Conservation (phyloP, 2,113 vertebrate genomes). For the Chrysemys picta region DNA sequence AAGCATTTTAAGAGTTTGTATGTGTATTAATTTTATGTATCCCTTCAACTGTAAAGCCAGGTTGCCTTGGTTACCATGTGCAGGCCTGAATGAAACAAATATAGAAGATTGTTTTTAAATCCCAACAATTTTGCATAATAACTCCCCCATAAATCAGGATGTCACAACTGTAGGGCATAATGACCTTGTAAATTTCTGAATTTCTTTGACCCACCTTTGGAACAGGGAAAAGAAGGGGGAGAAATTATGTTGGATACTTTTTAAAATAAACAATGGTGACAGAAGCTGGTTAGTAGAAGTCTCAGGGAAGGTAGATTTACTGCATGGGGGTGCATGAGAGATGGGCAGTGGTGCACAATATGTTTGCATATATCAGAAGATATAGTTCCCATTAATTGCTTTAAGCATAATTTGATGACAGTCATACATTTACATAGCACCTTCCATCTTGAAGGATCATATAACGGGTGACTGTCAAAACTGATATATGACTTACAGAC, state of each 20-base stretch:
- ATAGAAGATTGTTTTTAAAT: background rate
- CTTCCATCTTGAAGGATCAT: background rate
- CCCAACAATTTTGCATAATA: background rate
- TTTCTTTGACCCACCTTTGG: background rate
- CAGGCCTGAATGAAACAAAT: background rate
- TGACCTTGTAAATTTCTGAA: background rate
- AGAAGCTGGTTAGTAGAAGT: background rate
- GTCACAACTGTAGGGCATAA: background rate
- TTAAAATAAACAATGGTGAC: background rate
- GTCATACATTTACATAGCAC: background rate
- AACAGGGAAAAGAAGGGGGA: background rate
- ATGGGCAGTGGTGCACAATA: background rate
- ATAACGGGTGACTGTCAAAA: background rate
- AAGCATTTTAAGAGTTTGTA: background rate
- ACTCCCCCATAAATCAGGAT: background rate
- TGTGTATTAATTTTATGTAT: background rate
- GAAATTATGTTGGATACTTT: background rate
- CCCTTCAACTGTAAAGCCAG: background rate
- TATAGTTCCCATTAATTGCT: background rate
- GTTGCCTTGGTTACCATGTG: constrained; percentile 25
- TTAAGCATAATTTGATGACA: background rate
- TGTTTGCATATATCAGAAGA: background rate
- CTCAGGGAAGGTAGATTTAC: background rate
- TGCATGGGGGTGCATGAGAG: background rate
- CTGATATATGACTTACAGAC: background rate